A percentile compares a stretch with the other conserved stretches of the same genome.
Evolutionary conservation across 2,888 invertebrate genomes (phyloP).

Genomic region (Alentia gelatinosa): DNA sequence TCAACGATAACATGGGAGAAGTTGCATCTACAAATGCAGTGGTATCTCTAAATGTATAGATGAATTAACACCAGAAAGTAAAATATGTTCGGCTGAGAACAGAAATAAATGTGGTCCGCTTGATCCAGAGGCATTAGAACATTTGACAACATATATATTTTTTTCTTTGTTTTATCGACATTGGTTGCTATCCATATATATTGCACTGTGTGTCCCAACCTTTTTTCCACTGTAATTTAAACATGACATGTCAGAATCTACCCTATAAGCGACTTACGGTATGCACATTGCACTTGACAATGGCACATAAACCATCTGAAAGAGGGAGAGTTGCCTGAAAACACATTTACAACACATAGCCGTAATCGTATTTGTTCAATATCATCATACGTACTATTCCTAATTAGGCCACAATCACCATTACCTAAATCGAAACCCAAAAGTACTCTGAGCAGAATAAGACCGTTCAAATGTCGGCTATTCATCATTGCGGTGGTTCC

Average conservation of each 20-base stretch:
- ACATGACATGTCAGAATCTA: neutral
- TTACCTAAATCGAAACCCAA: neutral
- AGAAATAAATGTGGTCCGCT: neutral
- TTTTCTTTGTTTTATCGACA: neutral
- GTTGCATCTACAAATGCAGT: neutral
- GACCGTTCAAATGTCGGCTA: neutral
- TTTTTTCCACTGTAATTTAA: neutral
- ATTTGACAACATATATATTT: neutral
- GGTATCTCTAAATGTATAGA: neutral
- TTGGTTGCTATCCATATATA: neutral
- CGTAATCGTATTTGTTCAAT: neutral
- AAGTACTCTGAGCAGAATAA: neutral
- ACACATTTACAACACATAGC: too few species aligned
- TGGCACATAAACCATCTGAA: neutral
- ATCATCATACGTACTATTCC: neutral
- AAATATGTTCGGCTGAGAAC: neutral
- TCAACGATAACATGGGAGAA: neutral
- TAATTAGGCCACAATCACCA: neutral
- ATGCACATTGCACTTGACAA: neutral
- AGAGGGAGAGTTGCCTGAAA: too few species aligned
- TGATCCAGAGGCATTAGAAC: neutral
- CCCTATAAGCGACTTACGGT: neutral
- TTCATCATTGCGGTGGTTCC: neutral
- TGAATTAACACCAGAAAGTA: neutral
- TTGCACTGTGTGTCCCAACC: constrained; percentile 36